Evolutionary conservation across 2,113 vertebrate species (phyloP).

Genomic region (Herpailurus yagouaroundi): DNA sequence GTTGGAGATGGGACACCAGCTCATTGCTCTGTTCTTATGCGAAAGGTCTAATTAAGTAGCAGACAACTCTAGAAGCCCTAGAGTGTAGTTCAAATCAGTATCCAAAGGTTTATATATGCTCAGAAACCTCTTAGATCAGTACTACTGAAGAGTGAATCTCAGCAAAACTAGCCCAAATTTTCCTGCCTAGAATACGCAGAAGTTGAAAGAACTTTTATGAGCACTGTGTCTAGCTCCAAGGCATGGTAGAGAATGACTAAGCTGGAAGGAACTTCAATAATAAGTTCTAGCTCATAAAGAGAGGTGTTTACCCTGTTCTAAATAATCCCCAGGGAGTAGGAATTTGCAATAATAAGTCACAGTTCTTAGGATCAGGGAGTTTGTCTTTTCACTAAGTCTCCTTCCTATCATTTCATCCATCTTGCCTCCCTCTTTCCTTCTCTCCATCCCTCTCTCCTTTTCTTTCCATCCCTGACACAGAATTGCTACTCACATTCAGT

Average conservation of each 20-base stretch:
- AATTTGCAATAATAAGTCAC: not conserved
- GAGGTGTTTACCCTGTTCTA: not conserved
- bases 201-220: conserved; percentile 38
- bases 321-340: not conserved
- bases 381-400: not conserved
- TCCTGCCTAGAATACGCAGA: conserved; percentile 43
- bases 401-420: not conserved
- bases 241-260: not conserved
- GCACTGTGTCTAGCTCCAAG: not conserved
- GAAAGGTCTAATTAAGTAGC: conserved; percentile 76
- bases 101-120: conserved; percentile 64
- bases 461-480: not conserved
- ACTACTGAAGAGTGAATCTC: conserved; percentile 68
- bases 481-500: not conserved
- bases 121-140: conserved; percentile 70
- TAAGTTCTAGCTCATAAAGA: not conserved
- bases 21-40: conserved; percentile 61
- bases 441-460: not conserved
- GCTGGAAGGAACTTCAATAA: not conserved
- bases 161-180: conserved; percentile 67
- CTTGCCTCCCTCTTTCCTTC: not conserved
- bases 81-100: conserved; percentile 64
- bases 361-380: not conserved
- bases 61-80: conserved; percentile 56
- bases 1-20: conserved; percentile 58